Base-by-base conservation (phyloP, 2,888 invertebrate genomes). In the Lithophane socia region DNA sequence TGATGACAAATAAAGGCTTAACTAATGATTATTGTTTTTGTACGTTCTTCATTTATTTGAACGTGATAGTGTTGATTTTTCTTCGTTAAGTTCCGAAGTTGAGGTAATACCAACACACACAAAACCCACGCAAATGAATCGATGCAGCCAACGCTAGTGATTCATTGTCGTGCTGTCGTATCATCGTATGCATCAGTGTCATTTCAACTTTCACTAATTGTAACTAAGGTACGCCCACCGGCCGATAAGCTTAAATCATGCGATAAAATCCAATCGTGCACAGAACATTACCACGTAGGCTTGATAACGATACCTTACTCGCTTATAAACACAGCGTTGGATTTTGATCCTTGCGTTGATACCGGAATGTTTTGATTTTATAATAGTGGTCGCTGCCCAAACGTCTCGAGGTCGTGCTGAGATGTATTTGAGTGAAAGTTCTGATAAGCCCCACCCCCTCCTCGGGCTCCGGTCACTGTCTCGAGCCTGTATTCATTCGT, bases 401-500 rank as follows among this genome's bases (percentile, higher is more conserved):
- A 87, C 79, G 54, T 73, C 86, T 86, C 84, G 92, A 92, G 93
- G 93, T 93, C 92, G 90, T 82, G 88, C 73, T 81, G 86, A 91
- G 92, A 91, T 91, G 89, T 87, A 89, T 87, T 83, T 85, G 80
- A 92, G 92, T 92, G 91, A 93, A 93, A 93, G 93, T 93, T 83
- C 81, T 89, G 89, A 88, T 87, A 84, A 86, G 83, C 64, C 84
- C 73, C 82, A 80, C 7, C 66, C 8, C 24, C 18, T 58, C 79
- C 75, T 75, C 77, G 54, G 61, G 24, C 77, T 54, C 60, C 71
- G 79, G 83, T 77, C 81, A 85, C 79, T 79, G 82, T 79, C 85
- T 74, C 78, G 63, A 74, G 68, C 68, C 68, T 54, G 79, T 77
- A 60, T 75, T 73, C 79, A 77, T 83, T 89, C 74, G 81, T 76